Evolutionary conservation across 2,888 invertebrate genomes (phyloP).

Genomic region (Luffia ferchaultella): DNA sequence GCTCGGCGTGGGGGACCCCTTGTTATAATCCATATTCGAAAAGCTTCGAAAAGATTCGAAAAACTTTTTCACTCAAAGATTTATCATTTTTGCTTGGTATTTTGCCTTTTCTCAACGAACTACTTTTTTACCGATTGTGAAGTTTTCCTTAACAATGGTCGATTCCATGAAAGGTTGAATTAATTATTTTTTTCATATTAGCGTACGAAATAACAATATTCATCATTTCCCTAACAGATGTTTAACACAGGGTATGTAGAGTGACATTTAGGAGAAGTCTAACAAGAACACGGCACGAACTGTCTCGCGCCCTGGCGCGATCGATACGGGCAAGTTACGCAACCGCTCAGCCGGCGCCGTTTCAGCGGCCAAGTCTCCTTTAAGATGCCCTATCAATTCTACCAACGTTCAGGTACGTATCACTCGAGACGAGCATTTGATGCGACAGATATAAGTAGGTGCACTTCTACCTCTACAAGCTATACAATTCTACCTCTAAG

Average conservation of each 20-base stretch:
- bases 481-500: too few relatives aligned
- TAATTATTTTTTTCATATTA: too few relatives aligned
- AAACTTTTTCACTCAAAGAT: too few relatives aligned
- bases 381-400: background rate
- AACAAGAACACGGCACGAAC: slow-evolving; percentile 21
- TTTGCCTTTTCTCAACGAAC: too few relatives aligned
- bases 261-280: background rate
- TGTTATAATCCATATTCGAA: slow-evolving; percentile 56
- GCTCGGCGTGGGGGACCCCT: slow-evolving; percentile 46
- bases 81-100: too few relatives aligned
- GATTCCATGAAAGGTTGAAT: too few relatives aligned
- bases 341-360: slow-evolving; percentile 42
- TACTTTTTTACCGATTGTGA: too few relatives aligned
- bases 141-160: too few relatives aligned
- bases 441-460: background rate
- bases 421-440: background rate
- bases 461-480: too few relatives aligned
- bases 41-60: slow-evolving; percentile 38
- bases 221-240: too few relatives aligned
- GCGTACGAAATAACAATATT: too few relatives aligned
- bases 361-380: background rate
- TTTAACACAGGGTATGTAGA: too few relatives aligned
- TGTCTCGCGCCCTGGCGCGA: slow-evolving; percentile 45
- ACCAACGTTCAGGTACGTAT: background rate
- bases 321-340: slow-evolving; percentile 60